Conservation (phyloP, 2,797 vertebrate genomes). For the Benthosema pterotum region DNA sequence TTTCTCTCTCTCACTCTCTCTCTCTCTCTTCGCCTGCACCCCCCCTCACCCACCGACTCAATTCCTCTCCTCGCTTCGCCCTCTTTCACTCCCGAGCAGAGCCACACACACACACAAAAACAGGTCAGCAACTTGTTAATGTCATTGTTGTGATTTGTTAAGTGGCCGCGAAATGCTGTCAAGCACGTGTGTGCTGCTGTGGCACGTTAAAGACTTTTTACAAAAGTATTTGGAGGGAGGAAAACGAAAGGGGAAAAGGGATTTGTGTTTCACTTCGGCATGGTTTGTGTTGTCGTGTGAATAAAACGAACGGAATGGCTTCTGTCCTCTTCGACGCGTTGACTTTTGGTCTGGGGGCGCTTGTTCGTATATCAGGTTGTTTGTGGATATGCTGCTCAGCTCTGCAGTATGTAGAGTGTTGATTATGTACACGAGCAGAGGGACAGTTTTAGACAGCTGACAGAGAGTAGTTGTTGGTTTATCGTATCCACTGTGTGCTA, state of each 20-base stretch:
- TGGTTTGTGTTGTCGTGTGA: neutral
- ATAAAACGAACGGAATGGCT: too few species aligned
- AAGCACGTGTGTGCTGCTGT: slow-evolving; percentile 14
- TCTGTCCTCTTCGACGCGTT: too few species aligned
- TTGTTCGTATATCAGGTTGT: slow-evolving; percentile 14
- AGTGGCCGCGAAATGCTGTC: slow-evolving; percentile 8
- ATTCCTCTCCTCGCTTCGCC: slow-evolving; percentile 37
- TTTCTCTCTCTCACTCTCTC: neutral
- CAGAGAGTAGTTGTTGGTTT: too few species aligned
- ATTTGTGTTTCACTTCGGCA: slow-evolving; percentile 46
- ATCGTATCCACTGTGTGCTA: too few species aligned
- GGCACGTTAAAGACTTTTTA: slow-evolving; percentile 45
- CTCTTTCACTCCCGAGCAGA: slow-evolving; percentile 57
- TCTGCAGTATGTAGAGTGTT: too few species aligned
- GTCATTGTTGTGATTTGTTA: slow-evolving; percentile 67
- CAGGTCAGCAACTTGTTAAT: slow-evolving; percentile 78
- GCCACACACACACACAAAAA: slow-evolving; percentile 60
- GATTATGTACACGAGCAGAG: too few species aligned
- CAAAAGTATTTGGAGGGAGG: slow-evolving; percentile 19
- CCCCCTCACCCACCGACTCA: neutral
- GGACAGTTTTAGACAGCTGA: too few species aligned
- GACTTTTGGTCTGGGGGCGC: too few species aligned
- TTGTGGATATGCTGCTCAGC: slow-evolving; percentile 6
- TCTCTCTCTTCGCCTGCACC: neutral
- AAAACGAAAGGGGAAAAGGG: too few species aligned